Evolutionary conservation across 2,888 invertebrate genomes (phyloP), one percentile per base, ranked within the genome.

Genomic region (Mactromeris polynyma): DNA sequence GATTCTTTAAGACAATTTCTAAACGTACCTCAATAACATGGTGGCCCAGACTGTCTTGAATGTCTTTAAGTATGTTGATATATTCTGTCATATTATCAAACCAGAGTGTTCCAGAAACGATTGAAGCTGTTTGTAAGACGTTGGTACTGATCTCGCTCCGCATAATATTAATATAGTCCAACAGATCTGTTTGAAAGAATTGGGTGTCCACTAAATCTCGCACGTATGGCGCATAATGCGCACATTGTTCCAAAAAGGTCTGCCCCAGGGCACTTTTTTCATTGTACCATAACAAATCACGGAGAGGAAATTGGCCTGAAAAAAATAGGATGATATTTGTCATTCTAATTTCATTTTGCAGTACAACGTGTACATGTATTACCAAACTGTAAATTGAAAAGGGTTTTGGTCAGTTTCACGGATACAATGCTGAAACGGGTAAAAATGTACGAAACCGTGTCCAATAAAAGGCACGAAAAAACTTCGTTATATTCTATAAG

Each of bases 21-120:
- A 11, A 46, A 64, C 51, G 11, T 83, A 91, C 93, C 79, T 88
- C 33, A 7, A 90, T 85, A 36, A 93, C 90, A 6, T 42, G 58
- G 2, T 17, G 26, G 31, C 90, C 94, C 17, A 94, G 33, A 1
- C 38, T 54, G 31, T 91, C 88, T 80, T 94, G 93, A 14, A 93
- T 83, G 19, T 69, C 87, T 81, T 94, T 93, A n/a, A 95, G 46
- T n/a, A 94, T 92, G 81, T 95, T 91, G 64, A 95, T 94, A 87
- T 93, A 95, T 19, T 86, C 31, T 11, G 95, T 95, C 95, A 95
- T 94, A 81, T 94, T 95, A 46, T 88, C 89, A 87, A 94, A 94
- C 95, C 95, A 95, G 26, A 88, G 36, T 3, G 92, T 84, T 0
- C 94, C 94, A 42, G 87, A 85, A 7, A 83, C 4, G 0, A 94